Conservation (phyloP, 2,797 vertebrate species). For the Artibeus jamaicensis region DNA sequence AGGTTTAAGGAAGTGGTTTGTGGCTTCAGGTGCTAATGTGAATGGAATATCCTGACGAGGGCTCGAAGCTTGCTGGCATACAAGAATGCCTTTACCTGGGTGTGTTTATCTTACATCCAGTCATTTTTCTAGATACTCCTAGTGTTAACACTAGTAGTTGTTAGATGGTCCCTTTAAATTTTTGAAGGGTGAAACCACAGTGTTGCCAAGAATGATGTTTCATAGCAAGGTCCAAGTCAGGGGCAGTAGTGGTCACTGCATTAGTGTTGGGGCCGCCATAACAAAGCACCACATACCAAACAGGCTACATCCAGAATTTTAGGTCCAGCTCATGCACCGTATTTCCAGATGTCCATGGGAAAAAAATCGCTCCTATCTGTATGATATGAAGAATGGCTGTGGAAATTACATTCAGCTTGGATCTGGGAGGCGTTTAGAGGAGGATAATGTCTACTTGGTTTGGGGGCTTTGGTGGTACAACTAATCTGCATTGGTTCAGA, state of each 20-base stretch:
- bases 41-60: neutral
- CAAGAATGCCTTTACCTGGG: neutral
- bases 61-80: neutral
- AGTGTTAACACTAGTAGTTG: neutral
- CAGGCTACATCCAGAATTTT: neutral
- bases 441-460: neutral
- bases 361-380: neutral
- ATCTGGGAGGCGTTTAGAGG: neutral
- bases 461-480: neutral
- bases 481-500: neutral
- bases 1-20: neutral
- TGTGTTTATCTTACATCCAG: neutral
- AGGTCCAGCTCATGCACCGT: neutral
- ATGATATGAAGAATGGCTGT: neutral
- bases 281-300: neutral
- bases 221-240: neutral
- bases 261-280: neutral
- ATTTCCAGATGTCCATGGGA: neutral
- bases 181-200: neutral
- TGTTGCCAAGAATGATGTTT: neutral
- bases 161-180: neutral
- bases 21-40: neutral
- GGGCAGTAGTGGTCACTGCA: neutral
- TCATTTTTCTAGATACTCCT: constrained; percentile 13
- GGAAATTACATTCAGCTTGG: neutral